Conservation (phyloP, 2,113 vertebrate species). For the Trichechus manatus region DNA sequence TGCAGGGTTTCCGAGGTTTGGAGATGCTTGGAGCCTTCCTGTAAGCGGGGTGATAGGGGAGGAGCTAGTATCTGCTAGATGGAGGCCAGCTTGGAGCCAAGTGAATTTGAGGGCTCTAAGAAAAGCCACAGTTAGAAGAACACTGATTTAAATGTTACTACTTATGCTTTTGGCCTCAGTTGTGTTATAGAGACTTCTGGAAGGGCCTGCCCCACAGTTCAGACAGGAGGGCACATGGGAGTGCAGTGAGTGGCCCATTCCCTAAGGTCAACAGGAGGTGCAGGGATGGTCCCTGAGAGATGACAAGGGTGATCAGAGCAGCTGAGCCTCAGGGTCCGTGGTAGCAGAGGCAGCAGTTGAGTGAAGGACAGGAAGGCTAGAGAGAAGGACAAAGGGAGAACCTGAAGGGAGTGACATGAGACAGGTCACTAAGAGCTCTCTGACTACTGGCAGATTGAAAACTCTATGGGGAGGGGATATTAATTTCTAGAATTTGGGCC, state of each 20-base stretch:
- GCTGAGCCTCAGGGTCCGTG: neutral
- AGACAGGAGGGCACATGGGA: neutral
- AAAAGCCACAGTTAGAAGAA: neutral
- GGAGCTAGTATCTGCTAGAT: neutral
- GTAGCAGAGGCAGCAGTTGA: neutral
- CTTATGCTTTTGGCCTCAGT: neutral
- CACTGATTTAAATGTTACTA: neutral
- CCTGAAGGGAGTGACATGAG: neutral
- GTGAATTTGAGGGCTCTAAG: neutral
- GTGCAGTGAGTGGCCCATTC: neutral
- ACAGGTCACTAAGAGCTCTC: neutral
- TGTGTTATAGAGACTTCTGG: neutral
- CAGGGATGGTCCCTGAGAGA: neutral
- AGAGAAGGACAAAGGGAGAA: too few species aligned
- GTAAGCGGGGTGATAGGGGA: neutral
- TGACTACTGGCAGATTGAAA: neutral
- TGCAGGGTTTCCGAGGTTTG: slow-evolving; percentile 5
- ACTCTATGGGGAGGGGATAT: neutral
- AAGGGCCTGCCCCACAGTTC: neutral
- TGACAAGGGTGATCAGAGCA: neutral
- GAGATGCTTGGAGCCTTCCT: neutral
- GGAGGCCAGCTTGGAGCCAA: neutral
- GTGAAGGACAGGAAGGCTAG: neutral
- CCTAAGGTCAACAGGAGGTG: neutral
- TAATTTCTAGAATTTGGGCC: neutral